A percentile compares a stretch with the other conserved stretches of the same genome.
Evolutionary conservation across 2,888 invertebrate species (phyloP).

Genomic region (Lobophora halterata): DNA sequence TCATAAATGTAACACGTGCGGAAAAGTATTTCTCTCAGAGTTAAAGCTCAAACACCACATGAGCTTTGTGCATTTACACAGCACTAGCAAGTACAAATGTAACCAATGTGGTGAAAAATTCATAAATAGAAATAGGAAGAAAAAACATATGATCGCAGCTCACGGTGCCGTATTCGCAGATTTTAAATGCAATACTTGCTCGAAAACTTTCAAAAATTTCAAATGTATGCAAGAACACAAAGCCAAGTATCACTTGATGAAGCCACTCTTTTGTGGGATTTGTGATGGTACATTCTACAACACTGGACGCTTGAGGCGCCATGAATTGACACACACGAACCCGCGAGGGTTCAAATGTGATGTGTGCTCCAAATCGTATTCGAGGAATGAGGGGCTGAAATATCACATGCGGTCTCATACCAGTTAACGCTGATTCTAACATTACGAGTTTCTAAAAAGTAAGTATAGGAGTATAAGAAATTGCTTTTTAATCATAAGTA

Average conservation of each 20-base stretch:
- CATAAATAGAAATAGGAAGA: slow-evolving; percentile 35
- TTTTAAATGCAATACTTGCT: slow-evolving; percentile 18
- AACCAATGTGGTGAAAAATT: slow-evolving; percentile 40
- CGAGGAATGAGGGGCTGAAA: slow-evolving; percentile 17
- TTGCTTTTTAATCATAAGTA: no score
- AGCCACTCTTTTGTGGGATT: slow-evolving; percentile 46
- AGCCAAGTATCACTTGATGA: slow-evolving; percentile 16
- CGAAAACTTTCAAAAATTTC: slow-evolving; percentile 17
- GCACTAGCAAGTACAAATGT: slow-evolving; percentile 27
- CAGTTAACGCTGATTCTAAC: no score
- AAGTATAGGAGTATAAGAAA: no score
- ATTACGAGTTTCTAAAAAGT: no score
- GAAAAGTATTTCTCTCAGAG: slow-evolving; percentile 7
- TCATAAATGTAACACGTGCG: slow-evolving; percentile 20
- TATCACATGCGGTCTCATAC: slow-evolving; percentile 19
- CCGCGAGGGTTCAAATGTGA: slow-evolving; percentile 16
- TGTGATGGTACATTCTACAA: slow-evolving; percentile 53
- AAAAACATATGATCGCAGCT: slow-evolving; percentile 14
- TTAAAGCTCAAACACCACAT: slow-evolving; percentile 8
- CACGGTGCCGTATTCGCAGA: slow-evolving; percentile 21
- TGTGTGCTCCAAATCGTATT: slow-evolving; percentile 13
- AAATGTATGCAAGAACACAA: slow-evolving; percentile 17
- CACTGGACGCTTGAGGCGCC: slow-evolving; percentile 1
- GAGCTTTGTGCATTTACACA: slow-evolving; percentile 1
- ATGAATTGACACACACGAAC: slow-evolving; percentile 16